Conservation (phyloP, 2,888 invertebrate genomes). For the Conomelus anceps region DNA sequence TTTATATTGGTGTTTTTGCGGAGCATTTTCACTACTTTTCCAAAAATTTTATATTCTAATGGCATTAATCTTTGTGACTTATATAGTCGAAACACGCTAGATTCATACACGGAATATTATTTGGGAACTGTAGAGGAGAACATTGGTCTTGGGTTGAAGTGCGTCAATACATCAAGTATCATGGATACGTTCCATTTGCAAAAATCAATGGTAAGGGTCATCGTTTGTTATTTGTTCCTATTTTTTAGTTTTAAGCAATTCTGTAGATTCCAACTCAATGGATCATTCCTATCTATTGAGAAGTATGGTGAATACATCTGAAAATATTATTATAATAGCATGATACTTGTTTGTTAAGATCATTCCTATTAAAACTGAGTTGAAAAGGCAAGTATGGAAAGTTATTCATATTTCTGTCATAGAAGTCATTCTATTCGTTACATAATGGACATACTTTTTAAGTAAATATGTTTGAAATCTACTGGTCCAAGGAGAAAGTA, state of each 20-base stretch:
- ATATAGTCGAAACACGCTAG: not conserved
- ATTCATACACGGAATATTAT: not conserved
- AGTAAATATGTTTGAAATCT: no score
- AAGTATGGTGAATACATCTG: no score
- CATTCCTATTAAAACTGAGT: no score
- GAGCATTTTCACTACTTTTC: not conserved
- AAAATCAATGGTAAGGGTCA: not conserved
- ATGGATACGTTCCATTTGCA: not conserved
- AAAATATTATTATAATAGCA: no score
- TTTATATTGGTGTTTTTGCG: no score
- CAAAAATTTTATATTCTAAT: not conserved
- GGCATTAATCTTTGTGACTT: not conserved
- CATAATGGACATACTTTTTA: no score
- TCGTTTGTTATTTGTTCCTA: not conserved
- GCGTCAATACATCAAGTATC: not conserved
- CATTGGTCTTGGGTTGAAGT: not conserved
- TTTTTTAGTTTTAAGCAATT: not conserved
- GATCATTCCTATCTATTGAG: not conserved
- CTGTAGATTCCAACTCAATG: no score
- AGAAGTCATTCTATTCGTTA: no score
- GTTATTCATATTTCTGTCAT: no score
- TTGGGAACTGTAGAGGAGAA: not conserved
- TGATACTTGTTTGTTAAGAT: no score
- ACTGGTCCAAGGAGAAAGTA: no score
- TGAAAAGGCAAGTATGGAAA: no score